Evolutionary conservation across 2,797 vertebrate genomes (phyloP).

Genomic region (Sphenodon punctatus): DNA sequence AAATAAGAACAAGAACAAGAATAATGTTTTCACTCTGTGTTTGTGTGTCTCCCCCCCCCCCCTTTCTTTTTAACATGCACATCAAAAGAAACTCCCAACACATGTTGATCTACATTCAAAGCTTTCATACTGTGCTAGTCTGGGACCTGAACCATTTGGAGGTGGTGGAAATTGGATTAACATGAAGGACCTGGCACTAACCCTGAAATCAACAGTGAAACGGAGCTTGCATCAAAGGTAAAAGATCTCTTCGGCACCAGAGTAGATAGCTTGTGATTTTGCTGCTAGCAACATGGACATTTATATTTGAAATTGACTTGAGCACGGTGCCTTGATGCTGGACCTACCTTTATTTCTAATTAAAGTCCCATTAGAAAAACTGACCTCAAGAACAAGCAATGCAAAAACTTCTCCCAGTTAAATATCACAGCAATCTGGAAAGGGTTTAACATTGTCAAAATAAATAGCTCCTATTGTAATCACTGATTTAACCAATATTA

Average conservation of each 20-base stretch:
- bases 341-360: neutral
- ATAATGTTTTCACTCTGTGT: constrained; percentile 1
- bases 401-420: no score
- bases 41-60: neutral
- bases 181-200: neutral
- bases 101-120: neutral
- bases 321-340: neutral
- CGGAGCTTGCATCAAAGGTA: neutral
- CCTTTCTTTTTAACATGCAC: constrained; percentile 2
- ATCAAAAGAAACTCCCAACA: constrained; percentile 6
- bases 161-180: neutral
- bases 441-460: neutral
- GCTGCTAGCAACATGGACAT: constrained; percentile 4
- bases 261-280: constrained; percentile 36
- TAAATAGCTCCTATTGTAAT: neutral
- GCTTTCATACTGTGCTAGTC: neutral
- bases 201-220: neutral
- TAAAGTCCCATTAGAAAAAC: neutral
- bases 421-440: neutral
- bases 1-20: neutral
- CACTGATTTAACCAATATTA: no score
- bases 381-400: no score
- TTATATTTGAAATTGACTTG: constrained; percentile 7
- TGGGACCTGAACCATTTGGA: neutral
- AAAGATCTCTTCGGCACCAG: neutral